Evolutionary conservation across 2,797 vertebrate species (phyloP).

Genomic region (Cynodonichthys magdalenae): DNA sequence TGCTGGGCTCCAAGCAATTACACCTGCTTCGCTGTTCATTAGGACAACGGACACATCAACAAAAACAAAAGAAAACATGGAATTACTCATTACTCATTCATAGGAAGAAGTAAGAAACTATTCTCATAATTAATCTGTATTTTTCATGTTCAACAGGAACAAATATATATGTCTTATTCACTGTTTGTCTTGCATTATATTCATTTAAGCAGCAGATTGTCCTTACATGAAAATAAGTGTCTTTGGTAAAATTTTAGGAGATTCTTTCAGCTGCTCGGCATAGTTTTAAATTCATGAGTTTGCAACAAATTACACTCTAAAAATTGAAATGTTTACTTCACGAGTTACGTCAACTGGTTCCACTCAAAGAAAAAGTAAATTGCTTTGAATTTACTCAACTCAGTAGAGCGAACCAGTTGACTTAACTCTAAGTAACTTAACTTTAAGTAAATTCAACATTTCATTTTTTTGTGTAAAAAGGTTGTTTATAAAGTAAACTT

Average conservation of each 20-base stretch:
- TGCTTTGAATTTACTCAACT: too few species aligned
- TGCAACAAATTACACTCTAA: too few species aligned
- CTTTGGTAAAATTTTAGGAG: not conserved
- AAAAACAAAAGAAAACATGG: conserved; percentile 66
- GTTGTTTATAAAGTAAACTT: not conserved
- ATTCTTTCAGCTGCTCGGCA: not conserved
- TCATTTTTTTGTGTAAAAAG: too few species aligned
- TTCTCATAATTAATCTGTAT: conserved; percentile 3
- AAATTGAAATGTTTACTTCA: too few species aligned
- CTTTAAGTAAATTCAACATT: too few species aligned
- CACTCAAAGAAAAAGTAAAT: too few species aligned
- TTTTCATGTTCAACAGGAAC: conserved; percentile 1
- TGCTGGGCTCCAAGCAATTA: conserved; percentile 76
- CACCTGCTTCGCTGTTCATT: conserved; percentile 74
- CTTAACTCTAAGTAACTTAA: too few species aligned
- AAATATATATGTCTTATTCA: not conserved
- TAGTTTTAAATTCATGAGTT: not conserved
- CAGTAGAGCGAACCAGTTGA: too few species aligned
- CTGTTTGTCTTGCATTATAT: not conserved
- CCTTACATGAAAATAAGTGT: not conserved
- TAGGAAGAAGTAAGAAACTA: conserved; percentile 2
- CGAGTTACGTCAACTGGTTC: too few species aligned
- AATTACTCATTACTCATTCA: conserved; percentile 24
- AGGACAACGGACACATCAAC: conserved; percentile 68
- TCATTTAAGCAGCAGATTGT: not conserved